phyloP scores from a whole-genome alignment of 1,140 invertebrate species.

The Camponotus floridanus region DNA sequence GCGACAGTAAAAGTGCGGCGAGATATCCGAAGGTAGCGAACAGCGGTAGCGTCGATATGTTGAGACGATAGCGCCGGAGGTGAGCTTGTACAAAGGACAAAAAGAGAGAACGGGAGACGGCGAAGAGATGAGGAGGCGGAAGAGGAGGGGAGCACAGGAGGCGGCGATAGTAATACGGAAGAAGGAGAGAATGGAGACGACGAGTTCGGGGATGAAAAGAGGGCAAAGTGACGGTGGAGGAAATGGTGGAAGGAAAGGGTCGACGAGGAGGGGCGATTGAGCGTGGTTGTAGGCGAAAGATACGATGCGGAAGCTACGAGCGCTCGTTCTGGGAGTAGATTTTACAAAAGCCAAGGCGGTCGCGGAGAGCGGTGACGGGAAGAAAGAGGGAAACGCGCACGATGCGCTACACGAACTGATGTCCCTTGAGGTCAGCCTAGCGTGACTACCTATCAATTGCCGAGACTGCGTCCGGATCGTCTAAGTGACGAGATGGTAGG shows the following conservation, averaged over 20 bases:
- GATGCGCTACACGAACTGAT: constrained; percentile 71
- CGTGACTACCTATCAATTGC: constrained; percentile 80
- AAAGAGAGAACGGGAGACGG: constrained; percentile 18
- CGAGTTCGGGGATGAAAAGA: constrained; percentile 36
- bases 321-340: constrained; percentile 69
- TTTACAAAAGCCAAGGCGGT: constrained; percentile 68
- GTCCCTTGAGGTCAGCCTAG: constrained; percentile 79
- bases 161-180: neutral
- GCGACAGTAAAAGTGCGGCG: constrained; percentile 73
- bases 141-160: constrained; percentile 4
- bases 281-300: constrained; percentile 65
- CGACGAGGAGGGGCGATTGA: constrained; percentile 49
- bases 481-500: constrained; percentile 69
- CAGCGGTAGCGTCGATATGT: constrained; percentile 59
- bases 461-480: constrained; percentile 73
- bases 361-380: constrained; percentile 13
- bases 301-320: constrained; percentile 74
- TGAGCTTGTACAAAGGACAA: constrained; percentile 70
- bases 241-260: constrained; percentile 14
- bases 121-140: constrained; percentile 2
- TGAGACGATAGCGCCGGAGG: constrained; percentile 67
- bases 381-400: neutral
- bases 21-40: constrained; percentile 66
- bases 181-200: constrained; percentile 42
- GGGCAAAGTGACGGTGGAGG: constrained; percentile 28